phyloP scores from a whole-genome alignment of 1,140 invertebrate species.

The Battus philenor region DNA sequence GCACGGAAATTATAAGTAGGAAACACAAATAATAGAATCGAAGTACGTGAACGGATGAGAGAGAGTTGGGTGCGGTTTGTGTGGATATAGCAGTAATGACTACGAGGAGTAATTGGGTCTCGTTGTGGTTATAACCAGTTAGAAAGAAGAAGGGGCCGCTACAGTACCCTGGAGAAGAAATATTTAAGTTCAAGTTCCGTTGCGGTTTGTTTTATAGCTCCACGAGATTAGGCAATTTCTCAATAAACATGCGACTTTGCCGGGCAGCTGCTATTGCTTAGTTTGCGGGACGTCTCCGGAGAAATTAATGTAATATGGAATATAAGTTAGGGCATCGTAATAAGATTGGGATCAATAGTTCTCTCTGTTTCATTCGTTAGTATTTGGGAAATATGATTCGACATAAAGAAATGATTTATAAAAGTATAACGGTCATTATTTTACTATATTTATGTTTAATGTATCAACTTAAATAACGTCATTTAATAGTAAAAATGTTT shows the following conservation, averaged over 20 bases:
- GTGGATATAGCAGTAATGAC: constrained; percentile 56
- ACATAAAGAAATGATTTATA: background rate
- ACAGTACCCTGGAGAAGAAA: constrained; percentile 67
- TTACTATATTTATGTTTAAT: no score
- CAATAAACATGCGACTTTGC: constrained; percentile 60
- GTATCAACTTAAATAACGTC: no score
- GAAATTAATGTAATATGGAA: constrained; percentile 61
- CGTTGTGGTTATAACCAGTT: constrained; percentile 72
- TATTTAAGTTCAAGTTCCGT: constrained; percentile 69
- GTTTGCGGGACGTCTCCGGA: constrained; percentile 59
- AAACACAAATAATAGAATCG: constrained; percentile 73
- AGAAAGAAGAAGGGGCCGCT: constrained; percentile 65
- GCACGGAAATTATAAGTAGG: constrained; percentile 68
- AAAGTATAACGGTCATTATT: no score
- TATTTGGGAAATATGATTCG: constrained; percentile 27
- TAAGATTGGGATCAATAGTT: constrained; percentile 35
- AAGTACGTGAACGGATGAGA: constrained; percentile 44
- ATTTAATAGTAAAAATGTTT: no score
- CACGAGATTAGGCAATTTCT: constrained; percentile 69
- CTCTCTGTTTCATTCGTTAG: constrained; percentile 37
- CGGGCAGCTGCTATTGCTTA: constrained; percentile 58
- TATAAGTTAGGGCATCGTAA: constrained; percentile 36
- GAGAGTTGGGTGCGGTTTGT: constrained; percentile 23
- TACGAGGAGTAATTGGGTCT: constrained; percentile 68
- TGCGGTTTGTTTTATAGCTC: constrained; percentile 72